Base-by-base conservation (phyloP, 2,113 vertebrate genomes). In the Platycercus adscitus region DNA sequence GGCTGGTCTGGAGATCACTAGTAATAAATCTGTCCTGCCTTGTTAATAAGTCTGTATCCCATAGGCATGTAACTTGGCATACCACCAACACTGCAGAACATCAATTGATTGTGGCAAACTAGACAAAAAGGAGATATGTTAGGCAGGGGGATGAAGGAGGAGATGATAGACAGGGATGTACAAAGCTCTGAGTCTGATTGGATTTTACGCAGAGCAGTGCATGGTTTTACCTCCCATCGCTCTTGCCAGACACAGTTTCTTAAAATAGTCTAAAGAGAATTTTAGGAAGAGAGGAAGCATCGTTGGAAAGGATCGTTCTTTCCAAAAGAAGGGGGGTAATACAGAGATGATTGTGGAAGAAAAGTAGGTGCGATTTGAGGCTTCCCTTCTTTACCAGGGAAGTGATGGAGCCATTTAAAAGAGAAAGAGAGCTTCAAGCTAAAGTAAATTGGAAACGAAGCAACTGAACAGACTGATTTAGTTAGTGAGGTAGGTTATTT, bases 101-200 rank as follows among this genome's bases (percentile, higher is more conserved):
- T 24, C 55, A 31, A 2, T 2, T 46, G 69, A 4, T 35, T 3
- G 49, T 41, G 44, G 63, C 44, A 43, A 58, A 35, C 12, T 17
- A 31, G 81, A 33, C 39, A 28, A 28, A 56, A 64, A 84, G 55
- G 88, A 70, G 37, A 6, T 29, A 6, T 1, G 1, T 33, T 75
- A 20, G 43, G 52, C 19, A 31, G 41, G 44, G 37, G 50, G 63
- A 10, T 49, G 43, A 47, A 33, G 25, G 35, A 52, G 63, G 78
- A 70, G 37, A 35, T 44, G 75, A 13, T 8, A 19, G 61, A 55
- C 1, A 0, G 55, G 0, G 3, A 18, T 0, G 3, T 17, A 7
- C 21, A 17, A 24, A 75, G 91, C 56, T 63, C 47, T 9, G 63
- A 52, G 37, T 24, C 44, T 7, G 37, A 17, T 2, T 16, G 37